Base-by-base conservation (phyloP, 2,888 invertebrate genomes). In the Catocala sponsa region DNA sequence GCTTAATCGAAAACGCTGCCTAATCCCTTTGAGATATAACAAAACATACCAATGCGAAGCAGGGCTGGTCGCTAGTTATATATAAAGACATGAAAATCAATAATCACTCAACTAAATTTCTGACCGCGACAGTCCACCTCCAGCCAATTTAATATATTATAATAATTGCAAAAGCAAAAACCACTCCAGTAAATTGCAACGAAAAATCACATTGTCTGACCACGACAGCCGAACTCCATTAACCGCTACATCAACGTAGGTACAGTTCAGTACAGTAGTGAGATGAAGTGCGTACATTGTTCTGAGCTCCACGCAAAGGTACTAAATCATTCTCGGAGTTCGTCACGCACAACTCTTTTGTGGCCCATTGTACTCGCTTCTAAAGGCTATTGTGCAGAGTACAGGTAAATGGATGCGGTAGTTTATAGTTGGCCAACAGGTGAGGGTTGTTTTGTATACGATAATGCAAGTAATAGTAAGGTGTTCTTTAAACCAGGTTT, bases 331-430 rank as follows among this genome's bases (percentile, higher is more conserved):
- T 70, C 69, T 65, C 64, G 62, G 68, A 68, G 66, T 72, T 76
- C 78, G 77, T 82, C 82, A 82, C 82, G 82, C 81, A 78, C 74
- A 66, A 78, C 73, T 74, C 81, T 81, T 81, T 81, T 81, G 82
- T 82, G 74, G 68, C 12, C 70, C 61, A 76, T 76, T 81, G 79
- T 81, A 76, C 64, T 65, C 56, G 68, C 54, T 67, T 63, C 68
- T 65, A 66, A 71, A 71, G 70, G 72, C 68, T 66, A 69, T 73
- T 71, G 63, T 71, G 48, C 33, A 58, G 66, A 67, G 63, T 65
- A 65, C 61, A 63, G 60, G 66, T 68, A 61, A 68, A 76, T 67
- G 54, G 72, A 77, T 76, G 57, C 55, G 76, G 72, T 72, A 76
- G 60, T 77, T 69, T 67, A 62, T 25, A 25, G 5, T 48, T 50